Evolutionary conservation across 2,113 vertebrate genomes (phyloP), one percentile per base, ranked within the genome.

Genomic region (Falco punctatus): DNA sequence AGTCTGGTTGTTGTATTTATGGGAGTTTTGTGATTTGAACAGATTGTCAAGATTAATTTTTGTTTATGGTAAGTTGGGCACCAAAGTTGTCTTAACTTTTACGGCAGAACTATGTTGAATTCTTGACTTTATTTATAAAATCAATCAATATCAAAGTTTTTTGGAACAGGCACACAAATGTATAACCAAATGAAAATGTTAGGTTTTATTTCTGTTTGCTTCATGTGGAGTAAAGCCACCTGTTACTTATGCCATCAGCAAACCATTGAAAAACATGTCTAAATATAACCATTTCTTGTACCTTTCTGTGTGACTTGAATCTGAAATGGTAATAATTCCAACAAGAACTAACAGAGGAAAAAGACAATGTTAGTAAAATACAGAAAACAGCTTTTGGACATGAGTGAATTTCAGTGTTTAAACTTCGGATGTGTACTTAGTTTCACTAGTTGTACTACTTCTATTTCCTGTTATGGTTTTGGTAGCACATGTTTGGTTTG

Each of bases 31-130:
- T 85, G 81, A 88, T 94, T 95, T 66, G 69, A 93, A 81, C 85
- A 93, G 86, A 93, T 87, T 90, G 92, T 84, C 49, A 75, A 21
- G 72, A 92, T 86, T 79, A 10, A 28, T 94, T 95, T 94, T 81
- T 24, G 55, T 95, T 86, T 75, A 40, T 89, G 42, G 11, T 54
- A 81, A 65, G 21, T 64, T 91, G 52, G 49, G 24, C 70, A 94
- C 86, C 59, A 84, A 81, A 92, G 24, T 86, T 10, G 2, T 86
- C 65, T 69, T 72, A 48, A 26, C 89, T 94, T 86, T 84, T 87
- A 42, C 62, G 90, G 40, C 61, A 81, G 69, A 79, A 27, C 52
- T 61, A 2, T 52, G 24, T 13, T 72, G 35, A 94, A 89, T 89
- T 86, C 23, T 86, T 92, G n/a, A 80, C 26, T 92, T 93, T 28